Percentiles rank a stretch among this genome's conserved stretches.
Evolutionary conservation across 2,797 vertebrate species (phyloP).

Genomic region (Poeciliopsis turneri): DNA sequence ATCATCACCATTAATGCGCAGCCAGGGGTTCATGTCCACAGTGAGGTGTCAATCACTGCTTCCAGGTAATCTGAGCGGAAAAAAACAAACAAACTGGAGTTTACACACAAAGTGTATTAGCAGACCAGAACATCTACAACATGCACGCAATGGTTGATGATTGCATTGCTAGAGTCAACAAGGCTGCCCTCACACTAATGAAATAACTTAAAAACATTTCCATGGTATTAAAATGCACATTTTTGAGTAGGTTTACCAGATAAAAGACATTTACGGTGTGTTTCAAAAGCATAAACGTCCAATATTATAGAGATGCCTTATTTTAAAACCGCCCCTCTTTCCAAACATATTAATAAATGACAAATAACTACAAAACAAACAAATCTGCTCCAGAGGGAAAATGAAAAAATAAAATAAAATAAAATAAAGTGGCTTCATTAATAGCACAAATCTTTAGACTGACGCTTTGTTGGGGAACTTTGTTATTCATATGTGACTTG

Average conservation of each 20-base stretch:
- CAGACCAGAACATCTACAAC: not conserved
- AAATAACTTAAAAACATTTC: not conserved
- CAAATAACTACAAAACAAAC: not conserved
- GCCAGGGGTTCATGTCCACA: conserved; percentile 8
- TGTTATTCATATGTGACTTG: not conserved
- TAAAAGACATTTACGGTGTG: not conserved
- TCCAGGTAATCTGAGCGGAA: conserved; percentile 15
- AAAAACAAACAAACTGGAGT: not conserved
- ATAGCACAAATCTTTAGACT: not conserved
- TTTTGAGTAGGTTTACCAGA: not conserved
- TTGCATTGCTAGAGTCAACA: not conserved
- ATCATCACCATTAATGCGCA: not conserved
- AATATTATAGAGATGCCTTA: not conserved
- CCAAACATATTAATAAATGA: not conserved
- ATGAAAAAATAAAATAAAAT: not conserved
- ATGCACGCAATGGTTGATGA: not conserved
- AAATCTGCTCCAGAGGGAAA: not conserved
- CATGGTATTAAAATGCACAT: not conserved
- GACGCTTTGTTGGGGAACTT: not conserved
- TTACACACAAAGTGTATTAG: not conserved
- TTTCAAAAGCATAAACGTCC: not conserved
- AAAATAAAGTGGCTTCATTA: not conserved
- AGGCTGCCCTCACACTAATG: not conserved
- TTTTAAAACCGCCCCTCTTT: not conserved
- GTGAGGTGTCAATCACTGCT: conserved; percentile 1